Base-by-base conservation (phyloP, 2,797 vertebrate species). In the Microctenopoma stevenorrisi region DNA sequence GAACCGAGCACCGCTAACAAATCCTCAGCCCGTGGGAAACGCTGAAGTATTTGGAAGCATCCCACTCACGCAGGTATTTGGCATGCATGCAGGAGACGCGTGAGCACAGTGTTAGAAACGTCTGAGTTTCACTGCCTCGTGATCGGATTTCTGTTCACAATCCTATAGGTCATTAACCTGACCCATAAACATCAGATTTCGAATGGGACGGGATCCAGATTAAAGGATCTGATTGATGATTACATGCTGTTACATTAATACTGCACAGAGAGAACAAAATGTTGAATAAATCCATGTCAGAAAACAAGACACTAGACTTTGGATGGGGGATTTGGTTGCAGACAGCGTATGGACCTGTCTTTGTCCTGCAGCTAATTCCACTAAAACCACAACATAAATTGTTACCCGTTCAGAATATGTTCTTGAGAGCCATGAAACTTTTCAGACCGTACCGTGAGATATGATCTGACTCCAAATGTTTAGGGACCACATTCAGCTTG, bases 291-390 rank as follows among this genome's bases (percentile, higher is more conserved):
- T 67, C 58, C 28, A 2, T 33, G 47, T 64, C 57, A 59, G 51
- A 72, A 85, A 86, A 84, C 60, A 82, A 16, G 50, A 14, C 64
- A 22, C 22, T 22, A 61, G 44, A 63, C 51, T 74, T 54, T 63
- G 58, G 74, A 48, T 63, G 52, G 37, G 37, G 54, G 78, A 75
- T 83, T 78, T 69, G 74, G 79, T 82, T 73, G 69, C 47, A 75
- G 66, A 60, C 47, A 6, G 68, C 64, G 67, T 72, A 73, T 73
- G 47, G 60, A 76, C 87, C 78, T 47, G 46, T 90, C 82, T 79
- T 70, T 54, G 74, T 78, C 81, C 54, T 8, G 18, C 47, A 72
- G 77, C 48, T 78, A 62, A 62, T 71, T 79, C 60, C 57, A 54
- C 46, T 0, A 59, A 85, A 85, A 76, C 58, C 56, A 60, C 69